Percentiles rank a stretch among this genome's conserved stretches.
These are phyloP conservation scores for Lacerta bilineata DNA, from an alignment of 2,797 vertebrate genomes.

Conservation along the genomic window DNA sequence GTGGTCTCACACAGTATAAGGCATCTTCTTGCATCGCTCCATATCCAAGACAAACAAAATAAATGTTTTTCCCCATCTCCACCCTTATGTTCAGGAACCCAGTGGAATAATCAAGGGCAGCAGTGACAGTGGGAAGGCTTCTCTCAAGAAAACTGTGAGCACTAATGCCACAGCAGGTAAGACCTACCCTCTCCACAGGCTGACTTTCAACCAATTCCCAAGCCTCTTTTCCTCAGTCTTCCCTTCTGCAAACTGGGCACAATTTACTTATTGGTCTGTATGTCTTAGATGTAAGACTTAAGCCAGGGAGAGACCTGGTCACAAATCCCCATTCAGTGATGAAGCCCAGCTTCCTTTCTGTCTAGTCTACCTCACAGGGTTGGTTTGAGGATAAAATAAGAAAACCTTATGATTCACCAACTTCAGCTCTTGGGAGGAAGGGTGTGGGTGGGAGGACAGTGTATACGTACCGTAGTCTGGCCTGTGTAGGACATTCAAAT, in stretches of 20 bases:
- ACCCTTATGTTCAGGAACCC: fast-evolving
- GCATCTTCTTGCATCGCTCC: not conserved
- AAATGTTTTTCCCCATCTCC: too few species aligned
- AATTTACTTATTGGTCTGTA: too few species aligned
- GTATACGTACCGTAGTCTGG: too few species aligned
- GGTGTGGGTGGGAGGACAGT: not conserved
- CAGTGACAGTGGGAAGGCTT: fast-evolving
- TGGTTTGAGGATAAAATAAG: not conserved
- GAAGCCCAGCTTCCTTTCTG: not conserved
- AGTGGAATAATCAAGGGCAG: fast-evolving
- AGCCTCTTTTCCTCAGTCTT: not conserved
- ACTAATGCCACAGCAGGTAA: slow-evolving; percentile 28
- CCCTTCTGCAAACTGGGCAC: not conserved
- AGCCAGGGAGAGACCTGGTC: not conserved
- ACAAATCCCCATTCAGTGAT: not conserved
- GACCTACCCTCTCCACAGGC: not conserved
- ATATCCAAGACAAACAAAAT: not conserved
- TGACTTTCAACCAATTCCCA: too few species aligned
- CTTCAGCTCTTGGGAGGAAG: not conserved
- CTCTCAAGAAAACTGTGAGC: fast-evolving
- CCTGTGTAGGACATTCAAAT: too few species aligned
- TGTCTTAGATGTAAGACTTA: not conserved
- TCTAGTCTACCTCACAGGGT: not conserved
- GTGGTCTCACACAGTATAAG: too few species aligned
- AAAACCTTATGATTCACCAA: not conserved